Conservation (phyloP, 2,888 invertebrate genomes). For the Hololepta plana region DNA sequence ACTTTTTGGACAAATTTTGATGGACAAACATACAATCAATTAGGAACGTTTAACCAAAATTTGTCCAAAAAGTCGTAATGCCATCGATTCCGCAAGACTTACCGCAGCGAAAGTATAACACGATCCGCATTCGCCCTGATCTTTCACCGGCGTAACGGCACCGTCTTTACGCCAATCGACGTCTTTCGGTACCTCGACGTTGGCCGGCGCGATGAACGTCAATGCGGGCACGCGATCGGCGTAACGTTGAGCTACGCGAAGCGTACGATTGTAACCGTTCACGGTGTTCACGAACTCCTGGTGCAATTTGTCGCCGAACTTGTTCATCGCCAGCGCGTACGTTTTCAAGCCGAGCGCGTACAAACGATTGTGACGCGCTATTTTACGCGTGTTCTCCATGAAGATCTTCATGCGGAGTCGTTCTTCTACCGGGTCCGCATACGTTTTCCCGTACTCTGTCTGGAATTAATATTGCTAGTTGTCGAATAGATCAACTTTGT, state of each 20-base stretch:
- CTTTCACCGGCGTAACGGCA: conserved; percentile 76
- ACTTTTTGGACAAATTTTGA: too few species aligned
- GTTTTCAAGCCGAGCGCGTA: conserved; percentile 44
- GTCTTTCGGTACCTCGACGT: conserved; percentile 48
- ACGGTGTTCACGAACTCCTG: conserved; percentile 52
- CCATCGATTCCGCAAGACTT: too few species aligned
- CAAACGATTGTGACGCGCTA: conserved; percentile 66
- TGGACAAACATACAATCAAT: neutral
- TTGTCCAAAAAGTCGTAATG: too few species aligned
- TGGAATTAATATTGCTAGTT: conserved; percentile 13
- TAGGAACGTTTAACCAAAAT: too few species aligned
- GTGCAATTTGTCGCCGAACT: conserved; percentile 72
- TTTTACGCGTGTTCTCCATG: conserved; percentile 68
- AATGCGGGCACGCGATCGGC: conserved; percentile 21
- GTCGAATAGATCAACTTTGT: neutral
- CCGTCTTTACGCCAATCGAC: conserved; percentile 76
- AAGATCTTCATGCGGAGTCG: conserved; percentile 73
- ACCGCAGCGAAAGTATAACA: conserved; percentile 86
- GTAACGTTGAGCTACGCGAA: conserved; percentile 2
- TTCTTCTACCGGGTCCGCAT: conserved; percentile 56
- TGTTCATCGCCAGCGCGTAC: conserved; percentile 56
- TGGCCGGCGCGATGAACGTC: conserved; percentile 45
- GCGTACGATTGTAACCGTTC: conserved; percentile 45
- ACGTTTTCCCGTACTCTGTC: conserved; percentile 26
- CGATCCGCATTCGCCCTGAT: conserved; percentile 79